Evolutionary conservation across 1,140 invertebrate genomes (phyloP).

Genomic region (Wasmannia auropunctata): DNA sequence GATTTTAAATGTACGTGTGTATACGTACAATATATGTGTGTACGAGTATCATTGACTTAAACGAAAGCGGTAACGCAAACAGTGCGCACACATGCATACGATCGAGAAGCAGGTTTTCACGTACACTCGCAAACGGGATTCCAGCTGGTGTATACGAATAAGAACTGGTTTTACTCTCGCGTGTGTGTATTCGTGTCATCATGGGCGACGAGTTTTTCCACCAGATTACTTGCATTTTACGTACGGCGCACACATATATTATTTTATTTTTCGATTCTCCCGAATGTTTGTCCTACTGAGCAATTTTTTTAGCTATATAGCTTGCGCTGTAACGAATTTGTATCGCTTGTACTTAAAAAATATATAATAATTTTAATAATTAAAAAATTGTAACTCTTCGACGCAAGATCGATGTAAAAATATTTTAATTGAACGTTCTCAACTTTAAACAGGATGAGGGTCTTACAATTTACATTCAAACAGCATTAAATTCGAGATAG

Average conservation of each 20-base stretch:
- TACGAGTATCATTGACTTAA: background rate
- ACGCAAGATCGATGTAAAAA: background rate
- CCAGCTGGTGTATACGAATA: background rate
- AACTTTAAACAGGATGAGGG: background rate
- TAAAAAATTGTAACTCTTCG: background rate
- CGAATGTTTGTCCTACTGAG: background rate
- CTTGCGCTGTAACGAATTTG: background rate
- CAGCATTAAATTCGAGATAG: background rate
- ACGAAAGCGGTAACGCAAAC: conserved; percentile 46
- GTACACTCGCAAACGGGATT: background rate
- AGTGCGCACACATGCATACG: background rate
- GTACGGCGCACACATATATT: no score
- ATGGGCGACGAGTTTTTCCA: background rate
- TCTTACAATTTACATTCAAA: background rate
- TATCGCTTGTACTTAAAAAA: background rate
- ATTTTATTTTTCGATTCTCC: background rate
- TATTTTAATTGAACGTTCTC: background rate
- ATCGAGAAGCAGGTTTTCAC: conserved; percentile 25
- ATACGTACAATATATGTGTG: background rate
- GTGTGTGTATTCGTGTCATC: background rate
- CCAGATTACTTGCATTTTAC: background rate
- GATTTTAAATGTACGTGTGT: conserved; percentile 1
- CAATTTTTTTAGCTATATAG: background rate
- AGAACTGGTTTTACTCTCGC: background rate
- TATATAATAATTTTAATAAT: background rate